Evolutionary conservation across 2,797 vertebrate genomes (phyloP), one percentile per base, ranked within the genome.

Genomic region (Cynodonichthys magdalenae): DNA sequence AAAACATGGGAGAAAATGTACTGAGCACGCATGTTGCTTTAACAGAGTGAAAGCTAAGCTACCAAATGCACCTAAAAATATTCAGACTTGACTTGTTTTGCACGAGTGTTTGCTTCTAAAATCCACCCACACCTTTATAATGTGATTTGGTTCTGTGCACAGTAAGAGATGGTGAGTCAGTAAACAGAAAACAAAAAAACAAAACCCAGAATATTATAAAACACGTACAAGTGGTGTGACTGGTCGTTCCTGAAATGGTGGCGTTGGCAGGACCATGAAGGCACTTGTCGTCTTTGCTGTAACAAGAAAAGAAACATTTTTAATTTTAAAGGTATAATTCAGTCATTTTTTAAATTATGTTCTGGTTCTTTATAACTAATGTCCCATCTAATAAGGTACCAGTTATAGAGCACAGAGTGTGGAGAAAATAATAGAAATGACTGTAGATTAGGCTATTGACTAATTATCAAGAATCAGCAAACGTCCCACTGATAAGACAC

Each of bases 181-280:
- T 8, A 5, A 15, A 46, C 53, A 20, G 15, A 51, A 54, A 29
- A 29, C 28, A 29, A 3, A 29, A 6, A 8, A 31, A 8, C 3
- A 8, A 8, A 31, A 3, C 5, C 29, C 8, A 31, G 17, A 27
- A 28, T 29, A n/a, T 15, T 49, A 4, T 3, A 31, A 20, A 66
- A 59, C 59, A 65, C 87, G 3, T 85, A 92, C 90, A 86, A 0
- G 86, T 86, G 49, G 82, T 70, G 73, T 91, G 90, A 42, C 61
- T 88, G 75, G 87, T 88, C 62, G 83, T 87, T 68, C 85, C 90
- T 11, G 88, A 74, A 53, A 92, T 47, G 28, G 82, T 89, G 73
- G 66, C 85, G 1, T 90, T 88, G 41, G 89, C 79, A 12, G 64
- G 0, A 5, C 88, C 90, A 46, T 90, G 89, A 18, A 91, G 87